Evolutionary conservation across 2,113 vertebrate species (phyloP).

Genomic region (Sebastes fasciatus): DNA sequence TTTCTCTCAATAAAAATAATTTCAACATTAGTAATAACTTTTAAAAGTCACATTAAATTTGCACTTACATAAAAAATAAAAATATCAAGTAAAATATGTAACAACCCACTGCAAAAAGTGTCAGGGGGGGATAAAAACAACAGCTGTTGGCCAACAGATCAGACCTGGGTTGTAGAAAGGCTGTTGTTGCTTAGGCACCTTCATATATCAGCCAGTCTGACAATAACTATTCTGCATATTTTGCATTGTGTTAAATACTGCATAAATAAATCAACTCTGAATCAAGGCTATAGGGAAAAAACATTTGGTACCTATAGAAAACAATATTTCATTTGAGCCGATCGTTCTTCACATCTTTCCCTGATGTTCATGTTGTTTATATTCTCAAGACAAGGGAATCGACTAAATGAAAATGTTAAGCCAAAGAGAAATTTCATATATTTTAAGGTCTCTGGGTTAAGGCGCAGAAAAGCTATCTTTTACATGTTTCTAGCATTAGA

Average conservation of each 20-base stretch:
- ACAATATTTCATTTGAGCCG: constrained; percentile 36
- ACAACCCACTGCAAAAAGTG: constrained; percentile 43
- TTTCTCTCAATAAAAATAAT: constrained; percentile 49
- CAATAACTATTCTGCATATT: constrained; percentile 42
- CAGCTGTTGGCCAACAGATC: constrained; percentile 31
- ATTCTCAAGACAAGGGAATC: background rate
- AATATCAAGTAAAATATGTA: constrained; percentile 71
- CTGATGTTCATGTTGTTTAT: background rate
- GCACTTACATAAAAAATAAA: constrained; percentile 50
- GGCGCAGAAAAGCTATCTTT: constrained; percentile 54
- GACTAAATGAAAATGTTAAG: constrained; percentile 20
- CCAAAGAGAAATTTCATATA: constrained; percentile 21
- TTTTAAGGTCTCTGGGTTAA: constrained; percentile 74
- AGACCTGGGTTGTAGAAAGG: constrained; percentile 30
- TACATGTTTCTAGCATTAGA: constrained; percentile 39
- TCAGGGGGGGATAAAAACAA: background rate
- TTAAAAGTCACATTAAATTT: constrained; percentile 53
- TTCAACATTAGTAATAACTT: constrained; percentile 69
- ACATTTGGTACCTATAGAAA: constrained; percentile 37
- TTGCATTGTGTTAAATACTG: constrained; percentile 36
- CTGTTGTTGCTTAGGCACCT: constrained; percentile 47
- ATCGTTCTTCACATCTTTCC: background rate
- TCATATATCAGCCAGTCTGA: constrained; percentile 33
- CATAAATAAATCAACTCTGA: constrained; percentile 58
- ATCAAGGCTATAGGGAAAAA: constrained; percentile 12